A percentile compares a stretch with the other conserved stretches of the same genome.
Evolutionary conservation across 2,888 invertebrate species (phyloP).

Genomic region (Epistrophella euchroma): DNA sequence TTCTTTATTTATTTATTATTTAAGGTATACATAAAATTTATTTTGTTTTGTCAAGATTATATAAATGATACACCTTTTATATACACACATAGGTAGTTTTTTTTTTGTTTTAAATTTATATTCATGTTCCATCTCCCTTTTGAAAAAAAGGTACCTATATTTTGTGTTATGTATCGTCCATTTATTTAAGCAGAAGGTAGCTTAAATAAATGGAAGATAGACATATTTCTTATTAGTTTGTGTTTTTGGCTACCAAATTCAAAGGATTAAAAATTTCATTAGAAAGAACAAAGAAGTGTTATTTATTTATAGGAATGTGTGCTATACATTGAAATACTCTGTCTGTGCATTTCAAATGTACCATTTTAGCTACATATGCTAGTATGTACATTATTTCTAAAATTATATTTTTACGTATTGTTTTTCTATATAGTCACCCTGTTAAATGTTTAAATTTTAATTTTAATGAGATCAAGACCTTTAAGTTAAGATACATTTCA

Average conservation of each 20-base stretch:
- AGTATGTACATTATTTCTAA: no score
- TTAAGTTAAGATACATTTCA: no score
- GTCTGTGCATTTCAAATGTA: no score
- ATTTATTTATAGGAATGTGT: not conserved
- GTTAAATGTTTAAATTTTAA: no score
- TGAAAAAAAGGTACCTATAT: not conserved
- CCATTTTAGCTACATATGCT: no score
- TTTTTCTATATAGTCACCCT: no score
- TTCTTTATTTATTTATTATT: not conserved
- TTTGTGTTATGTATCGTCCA: not conserved
- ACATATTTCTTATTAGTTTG: not conserved
- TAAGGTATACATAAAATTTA: not conserved
- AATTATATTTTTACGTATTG: no score
- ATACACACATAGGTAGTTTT: not conserved
- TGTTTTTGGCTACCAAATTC: constrained; percentile 8
- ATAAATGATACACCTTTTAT: constrained; percentile 6
- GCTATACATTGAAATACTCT: no score
- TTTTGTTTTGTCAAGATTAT: constrained; percentile 1
- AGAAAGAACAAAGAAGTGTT: not conserved
- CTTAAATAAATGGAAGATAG: constrained; percentile 1
- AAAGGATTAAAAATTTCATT: not conserved
- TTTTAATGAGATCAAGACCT: no score
- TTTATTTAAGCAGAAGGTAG: no score
- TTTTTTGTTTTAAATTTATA: no score
- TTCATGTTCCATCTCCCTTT: no score